These are phyloP conservation scores for Timema cristinae DNA, from an alignment of 2,888 invertebrate species.

Conservation along the genomic window DNA sequence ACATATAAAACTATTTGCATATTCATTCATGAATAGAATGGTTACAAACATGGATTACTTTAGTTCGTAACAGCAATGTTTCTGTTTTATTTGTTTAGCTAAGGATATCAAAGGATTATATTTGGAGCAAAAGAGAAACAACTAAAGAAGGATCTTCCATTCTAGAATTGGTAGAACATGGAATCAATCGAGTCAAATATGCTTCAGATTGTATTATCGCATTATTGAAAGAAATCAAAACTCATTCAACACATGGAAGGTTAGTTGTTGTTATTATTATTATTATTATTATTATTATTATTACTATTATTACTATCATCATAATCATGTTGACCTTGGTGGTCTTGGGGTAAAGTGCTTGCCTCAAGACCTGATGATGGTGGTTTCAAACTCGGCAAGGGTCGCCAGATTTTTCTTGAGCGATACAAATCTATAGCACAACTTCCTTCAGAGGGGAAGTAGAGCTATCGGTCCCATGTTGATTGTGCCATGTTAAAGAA, in stretches of 20 bases:
- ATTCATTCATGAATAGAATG: neutral
- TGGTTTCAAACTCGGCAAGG: no score
- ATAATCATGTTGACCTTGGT: no score
- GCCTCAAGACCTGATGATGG: no score
- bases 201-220: conserved; percentile 77
- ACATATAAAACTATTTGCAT: no score
- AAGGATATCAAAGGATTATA: conserved; percentile 63
- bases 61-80: neutral
- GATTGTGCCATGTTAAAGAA: no score
- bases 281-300: no score
- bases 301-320: no score
- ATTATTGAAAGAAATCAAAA: conserved; percentile 75
- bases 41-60: neutral
- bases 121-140: conserved; percentile 80
- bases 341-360: no score
- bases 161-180: conserved; percentile 72
- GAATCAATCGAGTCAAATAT: conserved; percentile 80
- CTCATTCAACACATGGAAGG: conserved; percentile 57
- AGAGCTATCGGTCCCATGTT: no score
- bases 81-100: conserved; percentile 43
- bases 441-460: no score
- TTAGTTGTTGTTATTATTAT: conserved; percentile 37
- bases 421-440: no score
- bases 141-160: conserved; percentile 68
- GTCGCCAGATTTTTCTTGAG: no score